Conservation (phyloP, 1,140 invertebrate species). For the Temnothorax nylanderi region DNA sequence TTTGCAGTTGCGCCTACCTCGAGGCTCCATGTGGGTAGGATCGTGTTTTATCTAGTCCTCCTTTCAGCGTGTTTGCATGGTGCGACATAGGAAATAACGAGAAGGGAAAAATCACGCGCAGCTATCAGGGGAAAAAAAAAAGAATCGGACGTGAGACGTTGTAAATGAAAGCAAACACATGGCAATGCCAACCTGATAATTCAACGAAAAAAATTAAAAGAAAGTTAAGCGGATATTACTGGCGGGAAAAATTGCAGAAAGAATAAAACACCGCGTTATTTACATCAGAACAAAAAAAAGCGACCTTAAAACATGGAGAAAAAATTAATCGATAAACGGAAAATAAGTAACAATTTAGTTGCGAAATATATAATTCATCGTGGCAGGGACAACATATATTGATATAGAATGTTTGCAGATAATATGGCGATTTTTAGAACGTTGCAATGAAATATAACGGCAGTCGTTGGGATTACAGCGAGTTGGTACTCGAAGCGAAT, state of each 20-base stretch:
- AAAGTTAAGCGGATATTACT: constrained; percentile 1
- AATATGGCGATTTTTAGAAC: not conserved
- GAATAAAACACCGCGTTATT: not conserved
- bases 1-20: constrained; percentile 68
- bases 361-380: not conserved
- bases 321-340: not conserved
- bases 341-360: not conserved
- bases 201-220: not conserved
- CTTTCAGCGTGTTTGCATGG: constrained; percentile 56
- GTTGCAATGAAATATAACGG: not conserved
- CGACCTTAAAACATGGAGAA: not conserved
- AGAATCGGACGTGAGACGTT: constrained; percentile 15
- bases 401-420: not conserved
- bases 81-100: constrained; percentile 67
- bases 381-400: not conserved
- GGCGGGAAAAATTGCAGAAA: not conserved
- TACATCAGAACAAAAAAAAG: not conserved
- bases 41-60: constrained; percentile 72
- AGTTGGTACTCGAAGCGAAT: constrained; percentile 19
- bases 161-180: constrained; percentile 39
- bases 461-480: constrained; percentile 33
- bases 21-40: constrained; percentile 44
- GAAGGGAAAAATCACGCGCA: constrained; percentile 63
- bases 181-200: not conserved
- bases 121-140: constrained; percentile 14